Evolutionary conservation across 2,113 vertebrate genomes (phyloP).

Genomic region (Rana temporaria): DNA sequence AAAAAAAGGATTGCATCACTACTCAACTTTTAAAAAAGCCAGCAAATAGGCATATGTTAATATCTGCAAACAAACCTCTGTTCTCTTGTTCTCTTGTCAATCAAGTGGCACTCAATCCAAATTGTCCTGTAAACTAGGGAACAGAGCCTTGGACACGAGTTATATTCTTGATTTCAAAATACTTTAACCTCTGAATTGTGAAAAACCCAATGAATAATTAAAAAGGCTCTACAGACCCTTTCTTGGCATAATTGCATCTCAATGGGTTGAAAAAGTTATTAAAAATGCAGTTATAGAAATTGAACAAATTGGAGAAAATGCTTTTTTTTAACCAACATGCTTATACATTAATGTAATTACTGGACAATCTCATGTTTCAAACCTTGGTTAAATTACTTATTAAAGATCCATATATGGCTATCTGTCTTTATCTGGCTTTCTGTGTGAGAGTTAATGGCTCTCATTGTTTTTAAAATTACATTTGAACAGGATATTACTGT

Average conservation of each 20-base stretch:
- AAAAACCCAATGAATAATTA: slow-evolving; percentile 76
- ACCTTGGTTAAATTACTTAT: slow-evolving; percentile 90
- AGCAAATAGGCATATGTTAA: not conserved
- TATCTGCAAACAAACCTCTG: slow-evolving; percentile 3
- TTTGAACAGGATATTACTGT: slow-evolving; percentile 95
- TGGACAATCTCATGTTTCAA: slow-evolving; percentile 86
- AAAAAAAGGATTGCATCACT: not conserved
- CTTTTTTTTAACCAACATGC: slow-evolving; percentile 78
- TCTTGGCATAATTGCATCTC: slow-evolving; percentile 75
- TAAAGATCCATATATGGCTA: slow-evolving; percentile 89
- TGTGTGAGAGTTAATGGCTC: slow-evolving; percentile 87
- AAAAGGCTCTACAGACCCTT: slow-evolving; percentile 65
- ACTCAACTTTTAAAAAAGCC: not conserved
- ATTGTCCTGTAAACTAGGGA: not conserved
- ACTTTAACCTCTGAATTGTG: slow-evolving; percentile 68
- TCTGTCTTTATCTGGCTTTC: slow-evolving; percentile 92
- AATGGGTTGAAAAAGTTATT: slow-evolving; percentile 76
- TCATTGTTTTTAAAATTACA: slow-evolving; percentile 97
- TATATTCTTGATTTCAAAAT: slow-evolving; percentile 67
- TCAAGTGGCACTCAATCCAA: not conserved
- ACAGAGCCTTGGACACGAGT: not conserved
- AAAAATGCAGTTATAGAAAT: slow-evolving; percentile 76
- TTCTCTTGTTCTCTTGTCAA: slow-evolving; percentile 9
- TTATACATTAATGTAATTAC: slow-evolving; percentile 91
- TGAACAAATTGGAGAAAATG: slow-evolving; percentile 74